Evolutionary conservation across 2,888 invertebrate genomes (phyloP), one percentile per base, ranked within the genome.

Genomic region (Punctoribates punctum): DNA sequence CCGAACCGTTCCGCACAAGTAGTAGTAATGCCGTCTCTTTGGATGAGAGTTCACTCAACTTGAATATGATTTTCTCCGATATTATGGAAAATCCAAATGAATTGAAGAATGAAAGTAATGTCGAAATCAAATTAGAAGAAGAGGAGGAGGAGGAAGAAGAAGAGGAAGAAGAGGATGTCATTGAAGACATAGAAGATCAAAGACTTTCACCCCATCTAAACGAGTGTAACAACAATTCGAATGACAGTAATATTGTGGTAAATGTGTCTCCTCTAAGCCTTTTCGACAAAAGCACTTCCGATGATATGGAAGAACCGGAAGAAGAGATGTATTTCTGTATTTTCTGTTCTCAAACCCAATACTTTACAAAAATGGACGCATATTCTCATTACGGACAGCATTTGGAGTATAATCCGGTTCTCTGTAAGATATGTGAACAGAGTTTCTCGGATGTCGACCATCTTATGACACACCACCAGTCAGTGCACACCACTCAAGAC

Each of bases 331-430:
- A 75, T 75, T 75, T 75, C 54, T 75, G 75, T 42, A 60, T 75
- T 29, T 75, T 75, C 70, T 75, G 75, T 75, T 11, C 42, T 27
- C 23, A 60, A 60, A 54, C 25, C n/a, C 70, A 75, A 72, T 75
- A 70, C n/a, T 25, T 29, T 20, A 38, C 70, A 25, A 70, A 75
- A 75, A 48, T 70, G 25, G 75, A 70, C 11, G 75, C 75, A n/a
- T 75, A 70, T 25, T 72, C 70, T 27, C 75, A 75, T 51, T 75
- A 70, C 51, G 72, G 75, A 20, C 25, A 46, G 38, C 75, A 75
- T 54, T 20, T 75, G 17, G 57, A 72, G 9, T 75, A 75, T 46
- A 51, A 51, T 25, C 75, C 75, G 11, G 72, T 75, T 27, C 9
- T 57, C 51, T 75, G 75, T 29, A 25, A 48, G 17, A 27, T 75